A percentile compares a stretch with the other conserved stretches of the same genome.
Conservation (phyloP, 2,113 vertebrate genomes). For the Andinoacara biseriatus region DNA sequence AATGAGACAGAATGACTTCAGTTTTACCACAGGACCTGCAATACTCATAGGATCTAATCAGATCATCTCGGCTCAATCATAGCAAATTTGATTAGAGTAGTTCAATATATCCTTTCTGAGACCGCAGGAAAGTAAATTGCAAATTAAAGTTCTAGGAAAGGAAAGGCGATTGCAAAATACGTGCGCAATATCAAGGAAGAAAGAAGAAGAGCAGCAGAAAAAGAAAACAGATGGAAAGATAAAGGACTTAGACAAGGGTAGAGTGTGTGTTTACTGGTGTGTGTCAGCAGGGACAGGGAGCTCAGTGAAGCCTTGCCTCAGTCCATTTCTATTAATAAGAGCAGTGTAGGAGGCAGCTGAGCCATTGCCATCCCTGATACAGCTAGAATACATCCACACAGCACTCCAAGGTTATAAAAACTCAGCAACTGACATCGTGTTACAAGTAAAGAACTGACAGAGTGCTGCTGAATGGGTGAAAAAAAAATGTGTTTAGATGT, state of each 20-base stretch:
- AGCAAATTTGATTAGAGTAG: slow-evolving; percentile 45
- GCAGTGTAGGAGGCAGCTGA: slow-evolving; percentile 69
- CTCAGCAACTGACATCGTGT: not conserved
- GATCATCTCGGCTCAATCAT: slow-evolving; percentile 37
- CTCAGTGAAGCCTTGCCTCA: slow-evolving; percentile 59
- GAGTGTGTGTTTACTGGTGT: slow-evolving; percentile 47
- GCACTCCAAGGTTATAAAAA: slow-evolving; percentile 38
- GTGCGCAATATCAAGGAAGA: not conserved
- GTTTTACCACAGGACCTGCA: not conserved
- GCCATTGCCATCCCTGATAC: slow-evolving; percentile 43
- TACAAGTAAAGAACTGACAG: not conserved
- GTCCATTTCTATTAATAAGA: slow-evolving; percentile 76
- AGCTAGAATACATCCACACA: slow-evolving; percentile 49
- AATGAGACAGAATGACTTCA: slow-evolving; percentile 27
- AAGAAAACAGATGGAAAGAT: not conserved
- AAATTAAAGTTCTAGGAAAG: slow-evolving; percentile 17
- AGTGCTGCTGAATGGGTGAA: not conserved
- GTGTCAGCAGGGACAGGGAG: slow-evolving; percentile 56
- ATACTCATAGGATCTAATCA: slow-evolving; percentile 38
- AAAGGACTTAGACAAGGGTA: slow-evolving; percentile 31
- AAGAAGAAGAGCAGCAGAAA: not conserved
- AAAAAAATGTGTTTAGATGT: not conserved
- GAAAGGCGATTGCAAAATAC: not conserved
- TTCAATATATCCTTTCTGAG: slow-evolving; percentile 20
- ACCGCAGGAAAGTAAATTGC: slow-evolving; percentile 19